A percentile compares a stretch with the other conserved stretches of the same genome.
phyloP scores from a whole-genome alignment of 2,113 vertebrate species.

The Spilogale gracilis region DNA sequence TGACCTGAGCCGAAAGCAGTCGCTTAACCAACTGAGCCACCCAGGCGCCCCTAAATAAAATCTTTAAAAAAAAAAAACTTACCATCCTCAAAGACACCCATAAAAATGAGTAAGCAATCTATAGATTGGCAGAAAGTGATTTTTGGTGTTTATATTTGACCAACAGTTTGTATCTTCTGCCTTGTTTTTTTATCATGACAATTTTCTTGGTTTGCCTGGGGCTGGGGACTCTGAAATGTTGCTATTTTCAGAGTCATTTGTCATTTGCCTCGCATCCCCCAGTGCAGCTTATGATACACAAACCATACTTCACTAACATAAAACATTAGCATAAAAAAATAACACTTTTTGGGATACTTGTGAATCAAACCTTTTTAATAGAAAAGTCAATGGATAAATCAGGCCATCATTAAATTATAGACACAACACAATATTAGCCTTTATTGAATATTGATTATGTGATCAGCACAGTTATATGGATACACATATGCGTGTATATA shows the following conservation, averaged over 20 bases:
- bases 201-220: not conserved
- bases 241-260: too few species aligned
- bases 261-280: not conserved
- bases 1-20: too few species aligned
- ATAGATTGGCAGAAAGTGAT: not conserved
- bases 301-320: not conserved
- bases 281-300: not conserved
- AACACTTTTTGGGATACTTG: not conserved
- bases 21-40: too few species aligned
- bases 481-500: not conserved
- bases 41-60: too few species aligned
- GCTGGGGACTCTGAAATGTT: not conserved
- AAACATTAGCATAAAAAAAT: not conserved
- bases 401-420: not conserved
- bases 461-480: not conserved
- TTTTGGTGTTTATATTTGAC: not conserved
- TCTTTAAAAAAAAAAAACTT: not conserved
- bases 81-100: not conserved
- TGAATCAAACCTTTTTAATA: not conserved
- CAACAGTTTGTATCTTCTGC: not conserved
- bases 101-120: not conserved
- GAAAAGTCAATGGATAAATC: not conserved
- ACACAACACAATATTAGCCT: not conserved
- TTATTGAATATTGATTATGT: not conserved
- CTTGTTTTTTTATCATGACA: not conserved